phyloP scores from a whole-genome alignment of 2,888 invertebrate genomes.

The Nebria brevicollis region DNA sequence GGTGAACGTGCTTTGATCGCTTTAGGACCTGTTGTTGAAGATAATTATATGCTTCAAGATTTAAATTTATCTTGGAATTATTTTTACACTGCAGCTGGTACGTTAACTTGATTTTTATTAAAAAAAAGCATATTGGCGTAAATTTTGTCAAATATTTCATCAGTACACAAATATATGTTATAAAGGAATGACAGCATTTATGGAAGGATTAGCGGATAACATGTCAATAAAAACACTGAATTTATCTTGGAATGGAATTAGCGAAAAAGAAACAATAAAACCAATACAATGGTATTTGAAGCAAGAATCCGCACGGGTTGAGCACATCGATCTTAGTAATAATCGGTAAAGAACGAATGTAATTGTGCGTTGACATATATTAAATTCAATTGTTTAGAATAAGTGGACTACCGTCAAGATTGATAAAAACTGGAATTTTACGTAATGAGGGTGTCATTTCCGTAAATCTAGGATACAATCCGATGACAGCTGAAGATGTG shows the following conservation, averaged over 20 bases:
- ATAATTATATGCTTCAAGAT: constrained; percentile 61
- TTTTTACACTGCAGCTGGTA: constrained; percentile 61
- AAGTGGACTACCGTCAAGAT: constrained; percentile 53
- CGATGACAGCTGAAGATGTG: constrained; percentile 63
- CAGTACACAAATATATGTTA: constrained; percentile 27
- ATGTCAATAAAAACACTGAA: constrained; percentile 58
- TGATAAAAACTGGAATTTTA: constrained; percentile 62
- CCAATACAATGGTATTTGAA: constrained; percentile 55
- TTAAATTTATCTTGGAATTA: constrained; percentile 68
- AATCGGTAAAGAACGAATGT: constrained; percentile 56
- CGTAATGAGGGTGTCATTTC: constrained; percentile 61
- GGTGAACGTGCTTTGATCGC: constrained; percentile 60
- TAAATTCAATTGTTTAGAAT: constrained; percentile 51
- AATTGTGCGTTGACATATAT: neutral
- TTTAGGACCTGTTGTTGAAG: constrained; percentile 60
- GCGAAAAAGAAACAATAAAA: constrained; percentile 54
- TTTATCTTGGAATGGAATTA: constrained; percentile 65
- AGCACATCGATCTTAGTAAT: constrained; percentile 59
- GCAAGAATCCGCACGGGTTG: constrained; percentile 52
- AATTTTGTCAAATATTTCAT: neutral
- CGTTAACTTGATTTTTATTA: constrained; percentile 18
- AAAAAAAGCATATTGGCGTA: no score
- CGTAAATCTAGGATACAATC: constrained; percentile 66
- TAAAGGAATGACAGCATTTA: constrained; percentile 59
- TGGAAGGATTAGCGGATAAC: constrained; percentile 58